phyloP scores from a whole-genome alignment of 1,140 invertebrate species.

The Cydia amplana region DNA sequence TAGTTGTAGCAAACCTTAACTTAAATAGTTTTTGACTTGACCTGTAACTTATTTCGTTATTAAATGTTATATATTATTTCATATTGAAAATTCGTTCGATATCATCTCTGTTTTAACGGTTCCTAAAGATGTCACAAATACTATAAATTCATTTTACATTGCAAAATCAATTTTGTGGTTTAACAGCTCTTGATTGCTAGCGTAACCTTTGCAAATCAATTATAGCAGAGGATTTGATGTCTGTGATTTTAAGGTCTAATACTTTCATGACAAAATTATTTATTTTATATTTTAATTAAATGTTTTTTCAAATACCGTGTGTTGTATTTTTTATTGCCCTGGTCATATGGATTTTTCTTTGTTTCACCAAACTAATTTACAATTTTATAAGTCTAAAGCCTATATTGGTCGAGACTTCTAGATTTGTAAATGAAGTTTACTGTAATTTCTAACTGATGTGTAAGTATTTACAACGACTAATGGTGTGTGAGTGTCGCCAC shows the following conservation, averaged over 20 bases:
- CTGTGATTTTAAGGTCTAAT: conserved; percentile 34
- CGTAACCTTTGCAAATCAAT: background rate
- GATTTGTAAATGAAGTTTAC: background rate
- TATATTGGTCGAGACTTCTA: background rate
- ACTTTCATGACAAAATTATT: conserved; percentile 42
- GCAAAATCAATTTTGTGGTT: background rate
- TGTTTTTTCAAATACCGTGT: conserved; percentile 30
- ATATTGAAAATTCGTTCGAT: background rate
- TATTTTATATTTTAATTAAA: conserved; percentile 40
- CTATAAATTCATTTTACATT: background rate
- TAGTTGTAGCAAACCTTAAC: background rate
- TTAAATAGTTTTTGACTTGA: background rate
- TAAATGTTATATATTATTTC: background rate
- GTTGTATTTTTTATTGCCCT: conserved; percentile 31
- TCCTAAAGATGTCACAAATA: background rate
- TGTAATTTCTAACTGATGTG: background rate
- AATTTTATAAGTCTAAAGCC: background rate
- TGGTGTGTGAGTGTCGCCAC: background rate
- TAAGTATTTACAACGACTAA: background rate
- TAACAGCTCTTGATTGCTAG: background rate
- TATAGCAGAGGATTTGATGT: background rate
- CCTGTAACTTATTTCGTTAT: background rate
- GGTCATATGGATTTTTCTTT: background rate
- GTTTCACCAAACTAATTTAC: background rate
- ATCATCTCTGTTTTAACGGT: background rate